Evolutionary conservation across 2,113 vertebrate genomes (phyloP), one percentile per base, ranked within the genome.

Genomic region (Pseudorasbora parva): DNA sequence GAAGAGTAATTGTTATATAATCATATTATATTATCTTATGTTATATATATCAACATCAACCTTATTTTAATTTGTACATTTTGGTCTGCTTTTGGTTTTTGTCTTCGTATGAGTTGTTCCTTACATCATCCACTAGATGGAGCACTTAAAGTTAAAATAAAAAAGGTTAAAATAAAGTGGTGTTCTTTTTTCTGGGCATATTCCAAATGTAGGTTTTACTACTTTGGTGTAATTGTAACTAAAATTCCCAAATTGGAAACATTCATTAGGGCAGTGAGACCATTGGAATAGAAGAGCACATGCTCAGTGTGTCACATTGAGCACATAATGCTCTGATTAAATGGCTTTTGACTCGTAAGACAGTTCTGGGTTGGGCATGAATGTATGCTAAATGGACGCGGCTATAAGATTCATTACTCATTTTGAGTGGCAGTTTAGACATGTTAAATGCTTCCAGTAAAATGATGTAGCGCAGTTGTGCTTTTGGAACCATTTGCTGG

Each of bases 401-500:
- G 37, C 33, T 27, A 77, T 71, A 41, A 68, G 78, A 68, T 72
- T 57, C 66, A 86, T 86, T 81, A 82, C 49, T 88, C 84, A 84
- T 60, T 68, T 68, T 84, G 87, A 86, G 45, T 82, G 82, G 25
- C 84, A 79, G 82, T 60, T 75, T 51, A 49, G 86, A 82, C 78
- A 78, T 49, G 78, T 81, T 81, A 86, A 88, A 81, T 56, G 64
- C 56, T 82, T 88, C 84, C 87, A 87, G 82, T 68, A 21, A 54
- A 60, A 68, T 71, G 77, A 76, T 72, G 78, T 84, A 81, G 77
- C 60, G 59, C 23, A 25, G 27, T 72, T 84, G 81, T 47, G 57
- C 62, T 76, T 84, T 72, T 86, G 81, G 68, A 82, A 79, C 15
- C 12, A 60, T 79, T 71, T 79, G 27, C 19, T 69, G 9, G 12